These are phyloP conservation scores for Ammospiza caudacuta DNA, from an alignment of 2,113 vertebrate genomes.

Conservation along the genomic window DNA sequence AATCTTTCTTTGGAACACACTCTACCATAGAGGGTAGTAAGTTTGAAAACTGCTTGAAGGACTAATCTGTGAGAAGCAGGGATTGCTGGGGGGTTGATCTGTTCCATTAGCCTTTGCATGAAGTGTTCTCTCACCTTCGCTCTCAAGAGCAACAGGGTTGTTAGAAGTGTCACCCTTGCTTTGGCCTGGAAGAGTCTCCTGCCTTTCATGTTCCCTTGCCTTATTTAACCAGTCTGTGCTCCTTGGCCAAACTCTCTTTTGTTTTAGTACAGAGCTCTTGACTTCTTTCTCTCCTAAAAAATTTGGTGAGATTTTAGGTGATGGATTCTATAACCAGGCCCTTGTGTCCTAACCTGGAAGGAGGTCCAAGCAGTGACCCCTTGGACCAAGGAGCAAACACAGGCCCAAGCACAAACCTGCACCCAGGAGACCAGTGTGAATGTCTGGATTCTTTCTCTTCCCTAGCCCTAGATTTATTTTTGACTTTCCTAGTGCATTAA, in stretches of 20 bases:
- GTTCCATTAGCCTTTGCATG: not conserved
- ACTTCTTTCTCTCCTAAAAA: not conserved
- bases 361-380: not conserved
- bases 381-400: not conserved
- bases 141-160: not conserved
- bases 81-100: not conserved
- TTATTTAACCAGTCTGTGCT: not conserved
- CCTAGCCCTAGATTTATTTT: not conserved
- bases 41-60: not conserved
- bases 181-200: not conserved
- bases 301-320: not conserved
- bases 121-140: not conserved
- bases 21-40: not conserved
- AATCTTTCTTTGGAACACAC: not conserved
- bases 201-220: not conserved
- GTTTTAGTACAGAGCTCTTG: not conserved
- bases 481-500: not conserved
- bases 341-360: rapidly evolving
- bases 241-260: not conserved
- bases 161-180: not conserved
- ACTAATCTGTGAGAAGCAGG: not conserved
- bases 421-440: not conserved
- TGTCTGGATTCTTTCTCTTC: not conserved
- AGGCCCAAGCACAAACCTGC: not conserved
- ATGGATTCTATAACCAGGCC: not conserved